Evolutionary conservation across 2,888 invertebrate genomes (phyloP), one percentile per base, ranked within the genome.

Genomic region (Orthonevra nobilis): DNA sequence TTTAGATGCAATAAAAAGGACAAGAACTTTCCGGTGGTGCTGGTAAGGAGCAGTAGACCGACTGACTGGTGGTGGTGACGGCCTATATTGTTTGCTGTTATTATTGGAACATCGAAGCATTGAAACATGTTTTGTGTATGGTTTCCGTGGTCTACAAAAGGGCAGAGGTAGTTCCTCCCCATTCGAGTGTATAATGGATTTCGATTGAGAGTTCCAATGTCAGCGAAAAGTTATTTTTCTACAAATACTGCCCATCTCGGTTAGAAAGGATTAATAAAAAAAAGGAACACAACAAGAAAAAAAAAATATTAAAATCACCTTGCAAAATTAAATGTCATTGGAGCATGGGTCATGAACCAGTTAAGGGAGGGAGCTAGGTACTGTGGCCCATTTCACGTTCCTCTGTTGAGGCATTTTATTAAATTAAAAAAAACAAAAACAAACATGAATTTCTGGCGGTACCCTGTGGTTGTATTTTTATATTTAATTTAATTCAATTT

Each of bases 1-100:
- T 72, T 79, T 81, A 60, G 69, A 81, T 81, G 79, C 73, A 68
- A 81, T 81, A 81, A 81, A 81, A 81, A 73, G 81, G 81, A 75
- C 75, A 77, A 74, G 81, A 81, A 56, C 81, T 81, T 81, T 74
- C 81, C 81, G 81, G 81, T 72, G 79, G 61, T 44, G n/a, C n/a
- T 19, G 30, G 46, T 15, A 58, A 66, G 66, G 56, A n/a, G n/a
- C n/a, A n/a, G 73, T 56, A 40, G 28, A 20, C 14, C 23, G 32
- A 30, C 17, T 7, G 46, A n/a, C 52, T 56, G 40, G 38, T 23
- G 23, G n/a, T 46, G 40, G 70, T 54, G 63, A 50, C 66, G 73
- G 79, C 79, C 73, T 79, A 79, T 79, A 79, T 79, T 68, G 79
- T 72, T 79, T 68, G 79, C 63, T 23, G 23, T 23, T 63, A 54